Base-by-base conservation (phyloP, 1,140 invertebrate species). In the Euura lappo region DNA sequence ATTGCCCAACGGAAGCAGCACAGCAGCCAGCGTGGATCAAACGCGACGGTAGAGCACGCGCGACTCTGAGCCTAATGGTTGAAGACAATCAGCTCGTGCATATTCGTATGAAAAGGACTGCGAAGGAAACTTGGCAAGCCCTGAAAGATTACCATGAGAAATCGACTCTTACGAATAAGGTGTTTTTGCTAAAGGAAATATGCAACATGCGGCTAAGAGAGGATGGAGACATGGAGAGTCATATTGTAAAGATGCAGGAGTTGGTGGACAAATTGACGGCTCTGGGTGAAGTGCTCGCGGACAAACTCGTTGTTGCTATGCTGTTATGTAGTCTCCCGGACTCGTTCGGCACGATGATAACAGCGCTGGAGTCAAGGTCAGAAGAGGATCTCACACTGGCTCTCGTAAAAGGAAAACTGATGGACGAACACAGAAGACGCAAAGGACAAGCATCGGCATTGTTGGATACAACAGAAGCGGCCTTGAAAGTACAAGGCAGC, bases 291-390 rank as follows among this genome's bases (percentile, higher is more conserved):
- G 13, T 28, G 11, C 28, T 69, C 7, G 47, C 7, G 4, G 76
- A 78, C 44, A n/a, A 74, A 47, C n/a, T 71, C 45, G 6, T 75
- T 11, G 76, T 76, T 68, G 70, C 72, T 2, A 42, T 78, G 44
- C 47, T 75, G n/a, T 46, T 78, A 4, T 65, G 65, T 46, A 78
- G 75, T 65, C 46, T 77, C 2, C 74, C 77, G 6, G 75, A 77
- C 43, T 71, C 70, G 2, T 78, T 75, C 60, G 64, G 72, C 13
- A 66, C 8, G 10, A 65, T 78, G 6, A 68, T 77, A 0, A 75
- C 71, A 6, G 69, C 73, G 45, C 64, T 78, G 10, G 74, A 78
- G 66, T 72, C 71, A 46, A 74, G 75, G 46, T 69, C 69, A 8
- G 75, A 75, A 74, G 28, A 2, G 3, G 77, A 78, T 69, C 46